Percentiles rank a stretch among this genome's conserved stretches.
Evolutionary conservation across 2,113 vertebrate genomes (phyloP).

Genomic region (Onychorhynchus coronatus): DNA sequence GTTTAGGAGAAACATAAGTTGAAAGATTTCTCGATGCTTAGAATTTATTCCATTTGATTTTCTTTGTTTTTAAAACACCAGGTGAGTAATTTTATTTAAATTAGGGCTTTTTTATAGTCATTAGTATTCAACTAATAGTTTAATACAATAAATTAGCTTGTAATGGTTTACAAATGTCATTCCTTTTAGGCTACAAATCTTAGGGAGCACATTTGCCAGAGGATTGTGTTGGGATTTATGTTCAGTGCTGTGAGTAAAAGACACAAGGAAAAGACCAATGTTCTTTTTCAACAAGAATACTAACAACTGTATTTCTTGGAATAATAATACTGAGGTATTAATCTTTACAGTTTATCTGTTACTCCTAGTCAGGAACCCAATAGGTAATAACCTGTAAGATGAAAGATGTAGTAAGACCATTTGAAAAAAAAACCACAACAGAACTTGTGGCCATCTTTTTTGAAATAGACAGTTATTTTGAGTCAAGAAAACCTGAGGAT

Average conservation of each 20-base stretch:
- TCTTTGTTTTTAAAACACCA: background rate
- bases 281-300: background rate
- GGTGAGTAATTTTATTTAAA: background rate
- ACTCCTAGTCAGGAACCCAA: background rate
- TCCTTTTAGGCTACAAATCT: background rate
- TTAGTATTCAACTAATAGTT: background rate
- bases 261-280: background rate
- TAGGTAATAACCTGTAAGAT: background rate
- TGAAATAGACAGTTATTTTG: background rate
- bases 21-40: background rate
- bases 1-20: background rate
- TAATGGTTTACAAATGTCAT: background rate
- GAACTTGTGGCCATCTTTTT: background rate
- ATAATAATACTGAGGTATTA: background rate
- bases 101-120: background rate
- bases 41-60: background rate
- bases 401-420: background rate
- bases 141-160: background rate
- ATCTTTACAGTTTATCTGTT: background rate
- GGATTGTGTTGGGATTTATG: background rate
- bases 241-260: background rate
- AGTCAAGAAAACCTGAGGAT: background rate
- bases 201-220: background rate
- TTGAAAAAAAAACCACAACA: background rate
- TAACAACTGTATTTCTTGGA: background rate